Conservation (phyloP, 2,113 vertebrate species). For the Atractosteus spatula region DNA sequence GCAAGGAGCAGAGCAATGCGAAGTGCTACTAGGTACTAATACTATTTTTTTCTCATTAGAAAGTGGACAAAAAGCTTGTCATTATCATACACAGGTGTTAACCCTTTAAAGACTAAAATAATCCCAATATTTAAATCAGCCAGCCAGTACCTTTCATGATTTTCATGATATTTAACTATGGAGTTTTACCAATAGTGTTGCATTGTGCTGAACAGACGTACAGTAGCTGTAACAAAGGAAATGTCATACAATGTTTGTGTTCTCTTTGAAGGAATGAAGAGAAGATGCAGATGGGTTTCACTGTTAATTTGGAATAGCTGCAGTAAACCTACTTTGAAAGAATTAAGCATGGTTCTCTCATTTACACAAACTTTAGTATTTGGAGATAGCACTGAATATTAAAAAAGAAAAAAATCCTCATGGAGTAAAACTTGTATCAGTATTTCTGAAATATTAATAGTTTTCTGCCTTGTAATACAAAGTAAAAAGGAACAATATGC, state of each 20-base stretch:
- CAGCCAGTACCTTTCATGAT: neutral
- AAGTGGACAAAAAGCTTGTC: slow-evolving; percentile 60
- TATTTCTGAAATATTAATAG: slow-evolving; percentile 37
- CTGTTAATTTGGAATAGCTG: too few relatives aligned
- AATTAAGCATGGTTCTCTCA: slow-evolving; percentile 40
- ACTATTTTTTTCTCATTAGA: slow-evolving; percentile 33
- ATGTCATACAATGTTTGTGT: too few relatives aligned
- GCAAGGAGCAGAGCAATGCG: slow-evolving; percentile 67
- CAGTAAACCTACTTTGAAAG: slow-evolving; percentile 4
- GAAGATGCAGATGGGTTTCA: too few relatives aligned
- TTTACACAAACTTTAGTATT: slow-evolving; percentile 39
- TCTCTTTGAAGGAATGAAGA: too few relatives aligned
- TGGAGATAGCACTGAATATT: slow-evolving; percentile 27
- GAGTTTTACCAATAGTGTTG: too few relatives aligned
- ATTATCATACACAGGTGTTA: slow-evolving; percentile 60
- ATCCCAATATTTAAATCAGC: too few relatives aligned
- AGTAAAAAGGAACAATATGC: slow-evolving; percentile 46
- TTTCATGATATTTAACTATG: too few relatives aligned
- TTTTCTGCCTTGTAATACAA: slow-evolving; percentile 46
- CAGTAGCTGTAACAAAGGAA: too few relatives aligned
- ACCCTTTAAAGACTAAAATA: slow-evolving; percentile 67
- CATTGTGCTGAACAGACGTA: too few relatives aligned
- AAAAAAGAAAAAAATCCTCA: slow-evolving; percentile 32
- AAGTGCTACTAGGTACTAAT: slow-evolving; percentile 60
- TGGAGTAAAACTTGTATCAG: slow-evolving; percentile 22